Conservation (phyloP, 2,797 vertebrate species). For the Galaxias olidus region DNA sequence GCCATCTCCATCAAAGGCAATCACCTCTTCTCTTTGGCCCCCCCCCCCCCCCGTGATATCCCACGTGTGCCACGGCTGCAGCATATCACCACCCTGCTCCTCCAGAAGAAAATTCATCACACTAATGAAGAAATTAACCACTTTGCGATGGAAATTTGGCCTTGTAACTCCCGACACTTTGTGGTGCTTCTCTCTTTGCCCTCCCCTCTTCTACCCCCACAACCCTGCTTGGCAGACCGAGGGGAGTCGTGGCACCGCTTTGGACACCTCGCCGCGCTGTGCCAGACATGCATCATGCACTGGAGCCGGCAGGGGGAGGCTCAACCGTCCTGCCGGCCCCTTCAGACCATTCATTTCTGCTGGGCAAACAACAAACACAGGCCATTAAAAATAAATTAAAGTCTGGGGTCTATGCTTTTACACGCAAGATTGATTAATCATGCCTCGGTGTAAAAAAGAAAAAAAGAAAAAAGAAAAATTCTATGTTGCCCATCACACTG, state of each 20-base stretch:
- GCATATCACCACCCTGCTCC: slow-evolving; percentile 12
- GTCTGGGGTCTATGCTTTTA: slow-evolving; percentile 51
- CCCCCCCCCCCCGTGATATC: slow-evolving; percentile 27
- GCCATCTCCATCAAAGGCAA: slow-evolving; percentile 27
- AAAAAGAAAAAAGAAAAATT: slow-evolving; percentile 18
- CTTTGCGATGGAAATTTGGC: slow-evolving; percentile 36
- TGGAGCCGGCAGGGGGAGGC: slow-evolving; percentile 49
- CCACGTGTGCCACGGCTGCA: slow-evolving; percentile 2
- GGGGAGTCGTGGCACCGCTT: slow-evolving; percentile 20
- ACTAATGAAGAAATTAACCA: slow-evolving; percentile 65
- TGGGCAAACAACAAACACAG: slow-evolving; percentile 66
- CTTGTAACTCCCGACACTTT: slow-evolving; percentile 31
- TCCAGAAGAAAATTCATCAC: slow-evolving; percentile 60
- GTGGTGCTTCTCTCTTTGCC: too few relatives aligned
- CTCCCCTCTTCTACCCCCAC: slow-evolving; percentile 12
- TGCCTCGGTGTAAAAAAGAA: slow-evolving; percentile 26
- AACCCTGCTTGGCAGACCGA: slow-evolving; percentile 13
- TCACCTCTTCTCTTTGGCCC: slow-evolving; percentile 23
- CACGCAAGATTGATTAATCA: slow-evolving; percentile 29
- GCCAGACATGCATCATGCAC: slow-evolving; percentile 72
- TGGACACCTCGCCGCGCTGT: slow-evolving; percentile 51
- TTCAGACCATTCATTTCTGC: slow-evolving; percentile 66
- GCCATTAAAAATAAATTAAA: slow-evolving; percentile 60
- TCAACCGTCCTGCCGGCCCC: slow-evolving; percentile 52
- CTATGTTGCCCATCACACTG: slow-evolving; percentile 21